A percentile compares a stretch with the other conserved stretches of the same genome.
Conservation (phyloP, 2,113 vertebrate genomes). For the Oceanodroma tethys region DNA sequence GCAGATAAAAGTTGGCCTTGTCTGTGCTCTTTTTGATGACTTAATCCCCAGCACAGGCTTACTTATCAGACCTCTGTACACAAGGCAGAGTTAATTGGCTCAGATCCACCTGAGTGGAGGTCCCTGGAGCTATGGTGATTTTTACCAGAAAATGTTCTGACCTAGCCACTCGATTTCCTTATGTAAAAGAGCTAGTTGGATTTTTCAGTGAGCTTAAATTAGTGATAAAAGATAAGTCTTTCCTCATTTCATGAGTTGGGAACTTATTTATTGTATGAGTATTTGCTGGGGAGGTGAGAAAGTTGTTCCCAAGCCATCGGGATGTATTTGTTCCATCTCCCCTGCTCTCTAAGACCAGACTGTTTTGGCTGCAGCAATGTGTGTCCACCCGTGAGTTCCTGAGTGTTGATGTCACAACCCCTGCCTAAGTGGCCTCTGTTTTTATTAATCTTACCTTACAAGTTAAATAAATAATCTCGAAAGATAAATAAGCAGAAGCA, state of each 20-base stretch:
- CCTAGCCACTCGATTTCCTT: neutral
- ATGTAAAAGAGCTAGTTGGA: neutral
- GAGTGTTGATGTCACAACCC: neutral
- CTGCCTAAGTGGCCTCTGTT: neutral
- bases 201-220: constrained; percentile 13
- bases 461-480: neutral
- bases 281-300: neutral
- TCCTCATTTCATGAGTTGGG: neutral
- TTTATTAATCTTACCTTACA: neutral
- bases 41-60: constrained; percentile 38
- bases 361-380: neutral
- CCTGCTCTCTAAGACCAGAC: neutral
- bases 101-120: neutral
- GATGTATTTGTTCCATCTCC: neutral
- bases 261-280: neutral
- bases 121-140: constrained; percentile 39
- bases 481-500: neutral
- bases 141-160: neutral
- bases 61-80: constrained; percentile 12
- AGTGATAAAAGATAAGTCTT: constrained; percentile 11
- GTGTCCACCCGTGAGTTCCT: neutral
- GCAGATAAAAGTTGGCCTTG: constrained; percentile 52
- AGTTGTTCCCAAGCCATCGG: neutral
- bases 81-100: constrained; percentile 27
- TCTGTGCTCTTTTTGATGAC: constrained; percentile 29